Evolutionary conservation across 2,888 invertebrate genomes (phyloP).

Genomic region (Diaphora mendica): DNA sequence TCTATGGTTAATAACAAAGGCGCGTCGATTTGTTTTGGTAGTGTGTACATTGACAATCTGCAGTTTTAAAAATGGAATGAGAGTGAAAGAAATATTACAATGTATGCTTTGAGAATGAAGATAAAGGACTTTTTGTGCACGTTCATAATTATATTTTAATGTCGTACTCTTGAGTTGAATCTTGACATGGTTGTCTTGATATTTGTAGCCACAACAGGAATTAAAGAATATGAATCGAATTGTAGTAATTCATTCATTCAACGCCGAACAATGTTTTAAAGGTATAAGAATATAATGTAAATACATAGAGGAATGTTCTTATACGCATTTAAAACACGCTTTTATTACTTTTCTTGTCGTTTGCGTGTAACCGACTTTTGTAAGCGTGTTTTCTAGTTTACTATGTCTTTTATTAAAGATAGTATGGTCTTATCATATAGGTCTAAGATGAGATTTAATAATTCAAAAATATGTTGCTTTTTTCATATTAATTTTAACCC

Average conservation of each 20-base stretch:
- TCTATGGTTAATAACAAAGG: slow-evolving; percentile 59
- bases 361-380: too few relatives aligned
- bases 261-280: neutral
- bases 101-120: slow-evolving; percentile 61
- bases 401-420: too few relatives aligned
- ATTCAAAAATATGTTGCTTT: too few relatives aligned
- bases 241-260: neutral
- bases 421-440: too few relatives aligned
- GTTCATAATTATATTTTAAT: slow-evolving; percentile 3
- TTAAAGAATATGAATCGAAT: neutral
- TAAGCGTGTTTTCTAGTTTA: too few relatives aligned
- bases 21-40: slow-evolving; percentile 52
- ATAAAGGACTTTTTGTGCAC: slow-evolving; percentile 37
- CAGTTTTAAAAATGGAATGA: slow-evolving; percentile 51
- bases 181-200: neutral
- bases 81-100: slow-evolving; percentile 62
- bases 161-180: neutral
- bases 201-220: neutral
- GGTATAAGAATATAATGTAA: neutral
- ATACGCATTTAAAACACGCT: too few relatives aligned
- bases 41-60: slow-evolving; percentile 67
- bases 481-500: too few relatives aligned
- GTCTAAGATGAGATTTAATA: too few relatives aligned
- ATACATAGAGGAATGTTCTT: neutral
- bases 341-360: too few relatives aligned